Percentiles rank a stretch among this genome's conserved stretches.
phyloP scores from a whole-genome alignment of 2,888 invertebrate genomes.

The Melinopterus prodromus region DNA sequence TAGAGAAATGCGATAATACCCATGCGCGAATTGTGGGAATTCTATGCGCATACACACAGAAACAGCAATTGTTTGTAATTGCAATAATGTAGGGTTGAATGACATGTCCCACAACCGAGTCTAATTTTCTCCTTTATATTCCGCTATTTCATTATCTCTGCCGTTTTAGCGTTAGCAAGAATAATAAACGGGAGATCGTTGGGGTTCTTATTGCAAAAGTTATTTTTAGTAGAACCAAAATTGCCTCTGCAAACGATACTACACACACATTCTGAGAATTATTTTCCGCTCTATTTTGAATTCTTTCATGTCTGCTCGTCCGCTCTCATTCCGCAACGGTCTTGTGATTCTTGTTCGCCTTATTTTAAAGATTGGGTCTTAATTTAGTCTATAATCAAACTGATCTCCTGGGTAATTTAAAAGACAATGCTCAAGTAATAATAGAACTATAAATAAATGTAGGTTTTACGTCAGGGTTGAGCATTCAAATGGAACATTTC shows the following conservation, averaged over 20 bases:
- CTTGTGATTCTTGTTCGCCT: neutral
- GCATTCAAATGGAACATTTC: no score
- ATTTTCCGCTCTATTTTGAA: neutral
- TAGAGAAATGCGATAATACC: no score
- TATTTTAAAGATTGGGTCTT: neutral
- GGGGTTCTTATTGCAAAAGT: neutral
- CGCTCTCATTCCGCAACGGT: neutral
- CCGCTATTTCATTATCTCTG: neutral
- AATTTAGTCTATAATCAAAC: neutral
- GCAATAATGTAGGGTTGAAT: neutral
- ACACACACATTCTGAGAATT: neutral
- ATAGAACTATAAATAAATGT: no score
- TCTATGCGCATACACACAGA: neutral
- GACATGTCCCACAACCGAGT: neutral
- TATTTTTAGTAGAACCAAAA: neutral
- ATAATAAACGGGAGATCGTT: neutral
- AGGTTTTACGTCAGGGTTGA: no score
- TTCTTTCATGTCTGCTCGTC: neutral
- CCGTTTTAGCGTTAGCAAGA: neutral
- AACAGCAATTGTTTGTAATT: neutral
- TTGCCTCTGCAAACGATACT: neutral
- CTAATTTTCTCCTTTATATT: neutral
- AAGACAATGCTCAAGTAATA: neutral
- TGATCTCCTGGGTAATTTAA: neutral
- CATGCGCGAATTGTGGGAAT: no score